These are phyloP conservation scores for Euplagia quadripunctaria DNA, from an alignment of 2,888 invertebrate species.

Conservation along the genomic window DNA sequence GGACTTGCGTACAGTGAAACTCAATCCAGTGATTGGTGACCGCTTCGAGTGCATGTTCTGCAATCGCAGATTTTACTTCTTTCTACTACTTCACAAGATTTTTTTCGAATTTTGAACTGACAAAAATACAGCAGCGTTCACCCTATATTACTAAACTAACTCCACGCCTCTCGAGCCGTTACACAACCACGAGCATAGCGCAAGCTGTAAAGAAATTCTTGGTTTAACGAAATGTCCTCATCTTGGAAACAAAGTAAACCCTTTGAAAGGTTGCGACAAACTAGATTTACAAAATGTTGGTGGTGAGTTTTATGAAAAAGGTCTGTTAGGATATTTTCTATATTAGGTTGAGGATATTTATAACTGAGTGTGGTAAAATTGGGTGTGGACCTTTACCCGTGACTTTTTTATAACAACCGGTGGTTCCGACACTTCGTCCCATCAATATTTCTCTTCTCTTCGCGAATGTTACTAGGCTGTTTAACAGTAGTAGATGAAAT, in stretches of 20 bases:
- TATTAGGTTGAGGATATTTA: neutral
- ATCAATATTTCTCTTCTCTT: no score
- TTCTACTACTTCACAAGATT: no score
- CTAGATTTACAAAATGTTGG: neutral
- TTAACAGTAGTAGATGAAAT: no score
- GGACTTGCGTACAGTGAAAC: no score
- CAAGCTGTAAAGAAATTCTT: conserved; percentile 9
- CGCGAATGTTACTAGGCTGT: no score
- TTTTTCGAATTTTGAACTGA: neutral
- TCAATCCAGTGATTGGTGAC: no score
- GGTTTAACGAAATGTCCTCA: conserved; percentile 4
- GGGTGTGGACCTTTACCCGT: no score
- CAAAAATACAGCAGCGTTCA: neutral
- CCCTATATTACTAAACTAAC: neutral
- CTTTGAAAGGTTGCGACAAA: neutral
- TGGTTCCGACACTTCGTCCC: no score
- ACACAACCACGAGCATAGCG: neutral
- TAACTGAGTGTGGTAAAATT: no score
- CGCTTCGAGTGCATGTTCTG: no score
- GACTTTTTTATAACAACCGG: no score
- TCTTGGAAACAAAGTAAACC: neutral
- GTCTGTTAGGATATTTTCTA: neutral
- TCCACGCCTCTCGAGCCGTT: neutral
- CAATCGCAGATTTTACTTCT: no score
- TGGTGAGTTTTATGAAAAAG: neutral